Evolutionary conservation across 2,888 invertebrate genomes (phyloP), one percentile per base, ranked within the genome.

Genomic region (Steinernema hermaphroditum): DNA sequence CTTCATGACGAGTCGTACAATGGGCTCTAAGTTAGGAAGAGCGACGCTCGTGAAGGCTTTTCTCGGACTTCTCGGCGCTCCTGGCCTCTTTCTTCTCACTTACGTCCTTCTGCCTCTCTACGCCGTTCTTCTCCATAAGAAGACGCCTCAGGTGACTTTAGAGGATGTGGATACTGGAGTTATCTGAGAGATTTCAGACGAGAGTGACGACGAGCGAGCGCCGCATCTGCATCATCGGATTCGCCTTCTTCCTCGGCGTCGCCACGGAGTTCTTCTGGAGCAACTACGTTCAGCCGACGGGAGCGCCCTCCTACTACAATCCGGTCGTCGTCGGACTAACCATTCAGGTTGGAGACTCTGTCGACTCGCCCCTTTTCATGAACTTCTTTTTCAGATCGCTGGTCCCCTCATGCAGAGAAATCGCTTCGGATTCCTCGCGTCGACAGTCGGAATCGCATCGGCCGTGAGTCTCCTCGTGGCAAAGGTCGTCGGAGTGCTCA

Each of bases 321-420:
- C 80, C 80, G 0, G 73, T 76, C 32, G 41, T 80, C 41, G 74
- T 80, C 19, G 80, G 79, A 24, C 54, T 78, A n/a, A 78, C 76
- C 32, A 72, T 77, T 43, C 75, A 77, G 68, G 76, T 75, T 34
- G 50, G 6, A 27, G 68, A 16, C 14, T 34, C 8, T 41, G 12
- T 16, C 32, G 8, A n/a, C 14, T n/a, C n/a, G 9, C 8, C n/a
- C 14, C 37, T 6, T 16, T 69, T 69, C 69, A 8, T 12, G 14
- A n/a, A 24, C 27, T 29, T 68, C 9, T 68, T 27, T 54, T 71
- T 69, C 62, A 78, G 78, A 24, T 76, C 12, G 69, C 75, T 12
- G 78, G 78, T 37, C 75, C 71, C 2, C 72, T 22, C 0, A 72
- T 77, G 68, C 72, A 75, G 37, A 32, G 74, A 19, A 69, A 78